These are phyloP conservation scores for Phengaris alcon DNA, from an alignment of 2,888 invertebrate genomes.

Conservation along the genomic window DNA sequence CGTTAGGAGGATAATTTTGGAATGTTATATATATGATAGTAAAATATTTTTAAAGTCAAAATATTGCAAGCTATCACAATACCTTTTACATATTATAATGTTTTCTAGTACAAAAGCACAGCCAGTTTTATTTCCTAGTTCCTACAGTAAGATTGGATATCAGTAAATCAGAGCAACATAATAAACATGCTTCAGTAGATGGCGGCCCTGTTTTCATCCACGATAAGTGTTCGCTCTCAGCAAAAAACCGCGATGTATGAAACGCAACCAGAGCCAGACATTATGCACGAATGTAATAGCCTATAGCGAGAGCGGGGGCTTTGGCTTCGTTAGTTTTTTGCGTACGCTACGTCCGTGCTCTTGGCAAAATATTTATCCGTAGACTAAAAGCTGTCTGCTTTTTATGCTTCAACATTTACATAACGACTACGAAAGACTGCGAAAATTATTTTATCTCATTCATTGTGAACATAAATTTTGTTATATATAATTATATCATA, in stretches of 20 bases:
- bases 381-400: constrained; percentile 10
- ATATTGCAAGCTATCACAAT: no score
- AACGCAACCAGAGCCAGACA: not conserved
- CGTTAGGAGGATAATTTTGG: not conserved
- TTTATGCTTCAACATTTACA: constrained; percentile 8
- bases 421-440: not conserved
- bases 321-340: constrained; percentile 22
- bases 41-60: no score
- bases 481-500: not conserved
- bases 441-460: not conserved
- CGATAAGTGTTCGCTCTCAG: constrained; percentile 57
- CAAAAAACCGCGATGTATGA: constrained; percentile 55
- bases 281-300: constrained; percentile 24
- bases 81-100: no score
- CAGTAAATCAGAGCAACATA: not conserved
- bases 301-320: constrained; percentile 14
- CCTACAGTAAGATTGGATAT: not conserved
- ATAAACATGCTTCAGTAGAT: not conserved
- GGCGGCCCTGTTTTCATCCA: constrained; percentile 51
- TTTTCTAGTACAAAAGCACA: not conserved
- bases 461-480: not conserved
- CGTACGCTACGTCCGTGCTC: not conserved
- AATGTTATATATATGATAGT: no score
- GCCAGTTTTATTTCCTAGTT: not conserved
- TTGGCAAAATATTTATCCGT: constrained; percentile 5